These are phyloP conservation scores for Vespertilio murinus DNA, from an alignment of 2,797 vertebrate species.

Conservation along the genomic window DNA sequence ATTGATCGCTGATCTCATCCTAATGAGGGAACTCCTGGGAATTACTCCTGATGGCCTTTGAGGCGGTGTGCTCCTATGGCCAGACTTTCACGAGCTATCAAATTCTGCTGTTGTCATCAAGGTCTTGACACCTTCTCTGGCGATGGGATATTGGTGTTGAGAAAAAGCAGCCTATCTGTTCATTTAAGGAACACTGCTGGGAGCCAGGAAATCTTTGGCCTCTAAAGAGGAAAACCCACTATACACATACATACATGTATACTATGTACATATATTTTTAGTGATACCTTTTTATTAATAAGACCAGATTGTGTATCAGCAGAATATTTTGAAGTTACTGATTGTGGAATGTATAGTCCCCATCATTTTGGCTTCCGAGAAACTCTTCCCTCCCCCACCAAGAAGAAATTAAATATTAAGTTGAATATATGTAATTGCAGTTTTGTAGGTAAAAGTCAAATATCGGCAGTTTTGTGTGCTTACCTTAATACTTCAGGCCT, in stretches of 20 bases:
- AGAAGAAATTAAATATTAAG: constrained; percentile 54
- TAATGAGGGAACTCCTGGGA: constrained; percentile 39
- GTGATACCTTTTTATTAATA: background rate
- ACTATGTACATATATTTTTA: background rate
- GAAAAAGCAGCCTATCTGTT: constrained; percentile 15
- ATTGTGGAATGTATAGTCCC: constrained; percentile 11
- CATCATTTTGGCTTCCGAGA: background rate
- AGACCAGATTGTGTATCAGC: background rate
- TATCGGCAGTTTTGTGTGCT: constrained; percentile 16
- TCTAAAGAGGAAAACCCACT: background rate
- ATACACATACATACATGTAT: background rate
- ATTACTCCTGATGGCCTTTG: constrained; percentile 23
- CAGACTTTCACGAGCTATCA: constrained; percentile 20
- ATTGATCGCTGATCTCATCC: constrained; percentile 41
- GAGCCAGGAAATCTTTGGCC: background rate
- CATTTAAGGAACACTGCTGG: background rate
- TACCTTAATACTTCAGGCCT: background rate
- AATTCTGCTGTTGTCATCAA: constrained; percentile 61
- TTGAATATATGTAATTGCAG: constrained; percentile 29
- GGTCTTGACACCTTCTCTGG: constrained; percentile 27
- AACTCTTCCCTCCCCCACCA: background rate
- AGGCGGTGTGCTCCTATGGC: background rate
- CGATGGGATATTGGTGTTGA: background rate
- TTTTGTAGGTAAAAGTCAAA: constrained; percentile 30
- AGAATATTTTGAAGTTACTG: constrained; percentile 44